Percentiles rank a stretch among this genome's conserved stretches.
Evolutionary conservation across 1,140 invertebrate genomes (phyloP).

Genomic region (Zaprionus inermis): DNA sequence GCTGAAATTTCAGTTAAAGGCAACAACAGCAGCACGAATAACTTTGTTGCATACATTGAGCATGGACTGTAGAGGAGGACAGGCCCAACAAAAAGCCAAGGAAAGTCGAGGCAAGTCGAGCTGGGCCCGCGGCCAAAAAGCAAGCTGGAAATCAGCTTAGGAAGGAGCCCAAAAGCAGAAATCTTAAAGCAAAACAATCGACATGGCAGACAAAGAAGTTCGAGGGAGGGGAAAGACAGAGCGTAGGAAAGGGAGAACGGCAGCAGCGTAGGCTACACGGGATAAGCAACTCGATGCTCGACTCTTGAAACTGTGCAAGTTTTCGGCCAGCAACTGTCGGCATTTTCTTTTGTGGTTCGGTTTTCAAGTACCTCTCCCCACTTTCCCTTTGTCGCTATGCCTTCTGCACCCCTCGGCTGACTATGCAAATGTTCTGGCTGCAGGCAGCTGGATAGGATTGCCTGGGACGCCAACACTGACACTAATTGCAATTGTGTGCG

Average conservation of each 20-base stretch:
- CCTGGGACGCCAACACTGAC: constrained; percentile 63
- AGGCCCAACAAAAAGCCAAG: background rate
- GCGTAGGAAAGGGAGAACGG: background rate
- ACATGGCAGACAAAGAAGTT: constrained; percentile 7
- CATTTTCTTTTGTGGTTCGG: constrained; percentile 35
- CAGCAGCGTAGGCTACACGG: background rate
- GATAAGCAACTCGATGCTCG: constrained; percentile 20
- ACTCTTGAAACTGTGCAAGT: constrained; percentile 25
- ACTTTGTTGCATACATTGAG: background rate
- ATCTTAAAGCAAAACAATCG: constrained; percentile 55
- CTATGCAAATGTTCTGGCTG: constrained; percentile 66
- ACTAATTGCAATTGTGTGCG: constrained; percentile 81
- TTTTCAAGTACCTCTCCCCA: background rate
- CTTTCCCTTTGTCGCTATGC: background rate
- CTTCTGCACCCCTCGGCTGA: constrained; percentile 50
- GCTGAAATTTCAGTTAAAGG: constrained; percentile 36
- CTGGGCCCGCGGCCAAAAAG: constrained; percentile 18
- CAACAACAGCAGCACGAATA: background rate
- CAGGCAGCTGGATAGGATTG: constrained; percentile 43
- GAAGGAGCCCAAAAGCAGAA: constrained; percentile 46
- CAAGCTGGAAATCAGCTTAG: constrained; percentile 76
- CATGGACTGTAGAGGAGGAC: background rate
- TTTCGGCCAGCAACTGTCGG: constrained; percentile 22
- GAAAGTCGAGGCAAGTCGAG: constrained; percentile 5
- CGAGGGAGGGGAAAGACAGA: background rate